phyloP scores from a whole-genome alignment of 2,113 vertebrate species.

The Tonatia bakeri region DNA sequence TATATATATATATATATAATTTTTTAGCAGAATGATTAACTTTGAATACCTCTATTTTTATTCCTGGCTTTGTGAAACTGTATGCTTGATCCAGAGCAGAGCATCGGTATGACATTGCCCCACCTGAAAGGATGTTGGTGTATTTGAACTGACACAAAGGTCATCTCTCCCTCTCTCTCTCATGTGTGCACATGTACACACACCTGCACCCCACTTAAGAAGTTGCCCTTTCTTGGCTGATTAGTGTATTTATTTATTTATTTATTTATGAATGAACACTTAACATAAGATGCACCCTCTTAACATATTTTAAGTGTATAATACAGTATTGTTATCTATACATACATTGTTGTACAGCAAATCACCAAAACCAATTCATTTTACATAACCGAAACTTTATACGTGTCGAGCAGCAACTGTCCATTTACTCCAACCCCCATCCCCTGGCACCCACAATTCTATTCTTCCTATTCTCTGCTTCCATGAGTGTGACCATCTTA shows the following conservation, averaged over 20 bases:
- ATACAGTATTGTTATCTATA: background rate
- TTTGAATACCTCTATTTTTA: background rate
- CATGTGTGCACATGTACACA: background rate
- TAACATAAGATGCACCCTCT: background rate
- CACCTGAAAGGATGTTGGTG: background rate
- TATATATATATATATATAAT: background rate
- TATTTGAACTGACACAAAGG: background rate
- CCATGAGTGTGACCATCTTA: background rate
- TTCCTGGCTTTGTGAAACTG: background rate
- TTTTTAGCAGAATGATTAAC: background rate
- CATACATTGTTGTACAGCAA: background rate
- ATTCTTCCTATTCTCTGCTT: background rate
- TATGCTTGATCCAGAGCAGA: background rate
- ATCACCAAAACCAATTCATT: background rate
- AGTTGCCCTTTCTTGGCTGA: background rate
- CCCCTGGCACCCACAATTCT: background rate
- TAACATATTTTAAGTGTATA: background rate
- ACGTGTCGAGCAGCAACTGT: background rate
- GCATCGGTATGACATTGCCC: background rate
- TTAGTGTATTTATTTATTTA: too few species aligned
- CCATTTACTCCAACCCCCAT: background rate
- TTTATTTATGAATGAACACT: background rate
- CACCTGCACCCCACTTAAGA: background rate
- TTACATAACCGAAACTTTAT: background rate
- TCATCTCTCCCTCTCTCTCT: background rate